phyloP scores from a whole-genome alignment of 2,888 invertebrate species.

The Athripsodes cinereus region DNA sequence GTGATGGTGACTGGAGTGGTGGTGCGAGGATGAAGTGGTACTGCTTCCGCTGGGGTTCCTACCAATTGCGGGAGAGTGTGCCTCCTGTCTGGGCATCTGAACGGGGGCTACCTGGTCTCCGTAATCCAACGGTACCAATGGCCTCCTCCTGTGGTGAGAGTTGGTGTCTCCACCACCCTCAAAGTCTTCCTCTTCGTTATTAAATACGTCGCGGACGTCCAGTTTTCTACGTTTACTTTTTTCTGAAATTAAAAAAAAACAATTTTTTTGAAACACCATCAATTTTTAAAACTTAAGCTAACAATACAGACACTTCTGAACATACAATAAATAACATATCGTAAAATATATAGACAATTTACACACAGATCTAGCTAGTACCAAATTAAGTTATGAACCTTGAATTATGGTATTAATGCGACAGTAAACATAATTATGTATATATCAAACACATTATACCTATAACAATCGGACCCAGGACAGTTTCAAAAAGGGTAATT shows the following conservation, averaged over 20 bases:
- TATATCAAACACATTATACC: too few relatives aligned
- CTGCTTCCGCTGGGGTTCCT: constrained; percentile 2
- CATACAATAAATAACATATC: too few relatives aligned
- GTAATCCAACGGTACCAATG: constrained; percentile 32
- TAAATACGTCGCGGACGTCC: constrained; percentile 79
- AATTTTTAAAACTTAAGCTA: too few relatives aligned
- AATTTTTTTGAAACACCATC: too few relatives aligned
- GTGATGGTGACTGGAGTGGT: constrained; percentile 5
- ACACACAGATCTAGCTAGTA: too few relatives aligned
- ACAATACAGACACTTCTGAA: too few relatives aligned
- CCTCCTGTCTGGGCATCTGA: neutral
- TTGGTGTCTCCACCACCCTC: constrained; percentile 15
- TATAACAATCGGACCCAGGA: too few relatives aligned
- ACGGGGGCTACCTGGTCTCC: constrained; percentile 21
- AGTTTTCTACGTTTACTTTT: constrained; percentile 63
- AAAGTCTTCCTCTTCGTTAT: constrained; percentile 61
- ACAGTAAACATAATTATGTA: too few relatives aligned
- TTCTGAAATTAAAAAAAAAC: constrained; percentile 21
- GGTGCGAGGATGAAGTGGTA: constrained; percentile 17
- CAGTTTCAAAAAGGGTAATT: too few relatives aligned
- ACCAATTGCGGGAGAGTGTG: neutral
- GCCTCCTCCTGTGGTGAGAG: constrained; percentile 33
- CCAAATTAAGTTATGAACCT: too few relatives aligned
- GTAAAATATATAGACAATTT: too few relatives aligned
- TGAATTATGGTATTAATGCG: too few relatives aligned